phyloP scores from a whole-genome alignment of 2,113 vertebrate species.

The Hepsetus odoe region DNA sequence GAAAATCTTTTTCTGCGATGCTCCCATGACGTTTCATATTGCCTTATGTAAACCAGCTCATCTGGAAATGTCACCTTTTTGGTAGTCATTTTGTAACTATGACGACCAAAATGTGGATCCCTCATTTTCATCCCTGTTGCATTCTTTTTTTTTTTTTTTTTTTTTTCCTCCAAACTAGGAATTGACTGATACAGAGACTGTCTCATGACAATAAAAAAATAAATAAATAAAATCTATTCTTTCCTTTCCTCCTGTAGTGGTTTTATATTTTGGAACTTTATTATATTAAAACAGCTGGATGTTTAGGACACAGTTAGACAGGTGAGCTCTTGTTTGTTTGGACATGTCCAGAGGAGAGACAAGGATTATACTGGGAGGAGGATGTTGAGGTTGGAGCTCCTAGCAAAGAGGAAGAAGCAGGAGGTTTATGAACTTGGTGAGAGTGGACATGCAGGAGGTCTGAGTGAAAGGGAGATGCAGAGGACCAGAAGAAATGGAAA shows the following conservation, averaged over 20 bases:
- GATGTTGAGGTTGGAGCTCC: too few species aligned
- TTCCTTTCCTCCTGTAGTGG: not conserved
- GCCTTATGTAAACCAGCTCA: not conserved
- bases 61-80: not conserved
- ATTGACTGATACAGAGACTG: not conserved
- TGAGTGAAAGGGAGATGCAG: too few species aligned
- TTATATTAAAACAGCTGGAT: too few species aligned
- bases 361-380: too few species aligned
- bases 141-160: not conserved
- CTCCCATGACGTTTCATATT: not conserved
- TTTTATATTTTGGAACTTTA: not conserved
- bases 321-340: too few species aligned
- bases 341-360: too few species aligned
- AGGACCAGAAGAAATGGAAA: too few species aligned
- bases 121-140: not conserved
- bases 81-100: not conserved
- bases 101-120: not conserved
- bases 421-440: too few species aligned
- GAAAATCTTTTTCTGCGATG: too few species aligned
- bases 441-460: too few species aligned
- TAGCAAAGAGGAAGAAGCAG: too few species aligned
- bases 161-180: not conserved
- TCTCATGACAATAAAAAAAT: not conserved
- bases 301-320: too few species aligned
- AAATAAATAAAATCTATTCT: not conserved